Base-by-base conservation (phyloP, 2,113 vertebrate species). In the Macaca nemestrina region DNA sequence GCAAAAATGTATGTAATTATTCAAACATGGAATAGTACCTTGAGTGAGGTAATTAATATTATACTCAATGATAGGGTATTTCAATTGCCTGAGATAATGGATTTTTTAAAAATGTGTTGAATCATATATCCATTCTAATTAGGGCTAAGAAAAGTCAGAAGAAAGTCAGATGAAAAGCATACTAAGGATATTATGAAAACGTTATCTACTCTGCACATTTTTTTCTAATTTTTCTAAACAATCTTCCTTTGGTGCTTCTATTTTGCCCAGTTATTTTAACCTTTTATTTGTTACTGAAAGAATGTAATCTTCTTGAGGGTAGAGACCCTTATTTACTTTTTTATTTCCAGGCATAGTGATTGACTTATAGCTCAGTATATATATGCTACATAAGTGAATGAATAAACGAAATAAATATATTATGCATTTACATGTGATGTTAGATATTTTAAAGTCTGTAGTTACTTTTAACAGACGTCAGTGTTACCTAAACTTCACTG, bases 41-140 rank as follows among this genome's bases (percentile, higher is more conserved):
- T 73, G 52, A 92, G 20, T 92, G 61, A 81, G 90, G 5, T 80
- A 96, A 96, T 97, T 94, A 97, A 97, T 92, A n/a, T 90, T 94
- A 81, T 67, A 90, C n/a, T 92, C 82, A 90, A 17, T 81, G 32
- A 80, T 43, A 92, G 35, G 40, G 1, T 50, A 90, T 95, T 96
- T 96, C 64, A 93, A 87, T 93, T 94, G 80, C 48, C 25, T 27
- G 32, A 92, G 38, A 95, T 79, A 97, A 95, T 80, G 27, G 57
- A 86, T 92, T 87, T 93, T 80, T 93, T 18, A 81, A 95, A 94
- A 89, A 30, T 91, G 64, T 93, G 32, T 94, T 97, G 52, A 22
- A 87, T 78, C 40, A 91, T 90, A 88, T 61, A 89, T 73, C 12
- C 38, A 92, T 92, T 14, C 32, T 88, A 88, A 86, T 80, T 78